Conservation (phyloP, 1,140 invertebrate species). For the Cydia strobilella region DNA sequence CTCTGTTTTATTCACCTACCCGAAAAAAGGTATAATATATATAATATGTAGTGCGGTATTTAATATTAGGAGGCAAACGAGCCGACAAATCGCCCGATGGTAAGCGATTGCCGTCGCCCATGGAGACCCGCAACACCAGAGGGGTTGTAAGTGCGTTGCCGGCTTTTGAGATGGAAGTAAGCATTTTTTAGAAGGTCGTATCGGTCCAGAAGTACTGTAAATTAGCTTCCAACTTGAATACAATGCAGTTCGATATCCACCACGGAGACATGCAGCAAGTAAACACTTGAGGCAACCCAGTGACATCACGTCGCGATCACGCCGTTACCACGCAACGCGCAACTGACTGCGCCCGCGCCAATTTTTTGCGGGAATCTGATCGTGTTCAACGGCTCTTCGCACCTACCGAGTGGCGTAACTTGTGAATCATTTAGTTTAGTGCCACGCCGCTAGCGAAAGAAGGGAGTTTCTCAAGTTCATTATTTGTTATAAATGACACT, state of each 20-base stretch:
- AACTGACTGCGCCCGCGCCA: conserved; percentile 7
- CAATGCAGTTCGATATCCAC: neutral
- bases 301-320: conserved; percentile 4
- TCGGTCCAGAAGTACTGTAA: neutral
- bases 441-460: neutral
- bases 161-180: no score
- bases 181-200: no score
- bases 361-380: conserved; percentile 24
- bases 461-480: neutral
- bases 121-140: no score
- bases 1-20: no score
- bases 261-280: neutral
- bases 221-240: neutral
- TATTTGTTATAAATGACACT: no score
- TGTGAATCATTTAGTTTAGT: neutral
- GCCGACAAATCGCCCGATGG: no score
- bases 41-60: no score
- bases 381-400: neutral
- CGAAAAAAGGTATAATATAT: no score
- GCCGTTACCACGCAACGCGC: conserved; percentile 22
- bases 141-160: no score
- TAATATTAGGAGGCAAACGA: no score
- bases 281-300: neutral
- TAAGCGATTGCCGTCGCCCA: no score
- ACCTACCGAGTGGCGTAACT: neutral